Evolutionary conservation across 2,888 invertebrate species (phyloP).

Genomic region (Petrophora chlorosata): DNA sequence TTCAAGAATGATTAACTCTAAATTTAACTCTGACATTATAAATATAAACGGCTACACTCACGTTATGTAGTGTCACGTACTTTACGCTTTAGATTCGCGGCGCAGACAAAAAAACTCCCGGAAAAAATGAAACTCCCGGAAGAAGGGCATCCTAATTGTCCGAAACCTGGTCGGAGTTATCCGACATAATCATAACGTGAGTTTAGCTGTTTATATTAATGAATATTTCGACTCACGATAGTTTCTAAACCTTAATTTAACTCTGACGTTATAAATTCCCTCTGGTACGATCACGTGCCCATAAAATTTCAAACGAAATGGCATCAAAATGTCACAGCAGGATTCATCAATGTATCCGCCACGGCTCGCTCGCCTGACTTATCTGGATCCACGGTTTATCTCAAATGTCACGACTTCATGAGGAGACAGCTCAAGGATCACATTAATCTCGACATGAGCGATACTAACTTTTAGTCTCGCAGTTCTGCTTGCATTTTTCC

Average conservation of each 20-base stretch:
- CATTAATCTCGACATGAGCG: slow-evolving; percentile 48
- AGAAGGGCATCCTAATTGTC: too few species aligned
- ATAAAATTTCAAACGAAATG: slow-evolving; percentile 30
- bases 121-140: too few species aligned
- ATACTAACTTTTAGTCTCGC: neutral
- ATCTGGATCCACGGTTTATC: slow-evolving; percentile 59
- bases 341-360: slow-evolving; percentile 18
- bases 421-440: slow-evolving; percentile 59
- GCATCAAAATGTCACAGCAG: slow-evolving; percentile 24
- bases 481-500: neutral
- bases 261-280: slow-evolving; percentile 3
- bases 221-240: neutral
- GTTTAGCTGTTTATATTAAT: neutral
- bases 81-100: too few species aligned
- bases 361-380: slow-evolving; percentile 34
- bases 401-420: slow-evolving; percentile 52
- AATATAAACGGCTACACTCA: too few species aligned
- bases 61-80: too few species aligned
- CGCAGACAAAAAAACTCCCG: too few species aligned
- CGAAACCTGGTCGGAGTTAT: too few species aligned
- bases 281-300: slow-evolving; percentile 32
- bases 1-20: neutral
- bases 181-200: too few species aligned
- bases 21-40: neutral
- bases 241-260: neutral